These are phyloP conservation scores for Chirona hameri DNA, from an alignment of 2,888 invertebrate genomes.

Conservation along the genomic window DNA sequence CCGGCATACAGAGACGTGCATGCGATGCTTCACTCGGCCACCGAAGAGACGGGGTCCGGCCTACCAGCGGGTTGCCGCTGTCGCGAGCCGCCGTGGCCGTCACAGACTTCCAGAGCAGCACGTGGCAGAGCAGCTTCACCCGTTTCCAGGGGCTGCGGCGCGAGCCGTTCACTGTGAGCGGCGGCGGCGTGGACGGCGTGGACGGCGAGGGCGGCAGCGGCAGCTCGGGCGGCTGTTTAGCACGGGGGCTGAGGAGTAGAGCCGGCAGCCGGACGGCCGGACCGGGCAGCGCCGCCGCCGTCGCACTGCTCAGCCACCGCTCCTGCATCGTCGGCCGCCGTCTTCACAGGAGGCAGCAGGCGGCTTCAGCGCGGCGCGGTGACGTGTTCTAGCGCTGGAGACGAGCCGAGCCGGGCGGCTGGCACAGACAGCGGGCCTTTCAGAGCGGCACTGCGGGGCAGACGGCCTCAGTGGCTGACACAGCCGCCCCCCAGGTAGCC, in stretches of 20 bases:
- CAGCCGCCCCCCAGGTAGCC: not conserved
- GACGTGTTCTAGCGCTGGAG: no score
- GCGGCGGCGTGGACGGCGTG: not conserved
- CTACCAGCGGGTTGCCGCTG: constrained; percentile 1
- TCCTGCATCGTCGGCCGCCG: not conserved
- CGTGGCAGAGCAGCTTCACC: constrained; percentile 23
- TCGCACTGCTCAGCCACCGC: not conserved
- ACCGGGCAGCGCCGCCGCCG: not conserved
- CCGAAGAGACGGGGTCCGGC: not conserved
- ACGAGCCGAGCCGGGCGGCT: not conserved
- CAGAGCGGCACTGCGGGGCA: not conserved
- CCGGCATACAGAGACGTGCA: no score
- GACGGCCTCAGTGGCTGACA: not conserved
- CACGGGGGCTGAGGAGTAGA: not conserved
- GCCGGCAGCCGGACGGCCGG: not conserved
- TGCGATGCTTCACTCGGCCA: not conserved
- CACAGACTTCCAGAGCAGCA: constrained; percentile 12
- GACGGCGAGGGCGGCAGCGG: not conserved
- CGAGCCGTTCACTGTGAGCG: not conserved
- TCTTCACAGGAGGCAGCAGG: not conserved
- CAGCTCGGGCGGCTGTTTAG: not conserved
- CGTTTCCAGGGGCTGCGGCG: constrained; percentile 27
- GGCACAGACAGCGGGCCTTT: not conserved
- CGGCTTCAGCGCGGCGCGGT: not conserved
- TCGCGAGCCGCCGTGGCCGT: not conserved